Conservation (phyloP, 1,140 invertebrate species). For the Helicorthomorpha holstii region DNA sequence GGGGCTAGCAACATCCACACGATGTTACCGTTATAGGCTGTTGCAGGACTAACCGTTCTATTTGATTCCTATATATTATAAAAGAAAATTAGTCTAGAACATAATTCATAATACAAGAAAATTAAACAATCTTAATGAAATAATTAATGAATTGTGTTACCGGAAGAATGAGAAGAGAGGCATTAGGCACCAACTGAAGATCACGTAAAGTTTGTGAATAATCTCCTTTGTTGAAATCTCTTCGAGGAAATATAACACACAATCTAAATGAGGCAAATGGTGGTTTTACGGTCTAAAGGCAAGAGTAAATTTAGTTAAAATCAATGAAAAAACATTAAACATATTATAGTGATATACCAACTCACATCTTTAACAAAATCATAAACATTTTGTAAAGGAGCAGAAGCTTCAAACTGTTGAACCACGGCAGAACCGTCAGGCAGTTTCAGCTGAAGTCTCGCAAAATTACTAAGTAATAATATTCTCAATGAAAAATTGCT, state of each 20-base stretch:
- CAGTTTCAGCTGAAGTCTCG: slow-evolving; percentile 64
- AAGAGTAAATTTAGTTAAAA: slow-evolving; percentile 3
- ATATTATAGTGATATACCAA: neutral
- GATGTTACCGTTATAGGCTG: too few species aligned
- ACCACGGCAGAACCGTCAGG: slow-evolving; percentile 52
- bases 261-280: slow-evolving; percentile 40
- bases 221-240: slow-evolving; percentile 44
- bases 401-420: slow-evolving; percentile 39
- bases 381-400: slow-evolving; percentile 35
- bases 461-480: slow-evolving; percentile 18
- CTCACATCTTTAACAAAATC: slow-evolving; percentile 34
- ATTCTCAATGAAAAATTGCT: neutral
- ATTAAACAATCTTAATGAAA: too few species aligned
- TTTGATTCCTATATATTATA: too few species aligned
- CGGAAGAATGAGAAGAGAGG: slow-evolving; percentile 57
- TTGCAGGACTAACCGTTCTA: too few species aligned
- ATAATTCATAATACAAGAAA: too few species aligned
- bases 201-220: slow-evolving; percentile 42
- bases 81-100: too few species aligned
- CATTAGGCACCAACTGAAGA: slow-evolving; percentile 55
- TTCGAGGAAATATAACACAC: slow-evolving; percentile 58
- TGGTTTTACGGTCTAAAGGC: neutral
- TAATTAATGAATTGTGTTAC: too few species aligned
- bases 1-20: neutral
- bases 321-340: neutral